Percentiles rank a stretch among this genome's conserved stretches.
Evolutionary conservation across 1,140 invertebrate genomes (phyloP).

Genomic region (Drosophila simulans): DNA sequence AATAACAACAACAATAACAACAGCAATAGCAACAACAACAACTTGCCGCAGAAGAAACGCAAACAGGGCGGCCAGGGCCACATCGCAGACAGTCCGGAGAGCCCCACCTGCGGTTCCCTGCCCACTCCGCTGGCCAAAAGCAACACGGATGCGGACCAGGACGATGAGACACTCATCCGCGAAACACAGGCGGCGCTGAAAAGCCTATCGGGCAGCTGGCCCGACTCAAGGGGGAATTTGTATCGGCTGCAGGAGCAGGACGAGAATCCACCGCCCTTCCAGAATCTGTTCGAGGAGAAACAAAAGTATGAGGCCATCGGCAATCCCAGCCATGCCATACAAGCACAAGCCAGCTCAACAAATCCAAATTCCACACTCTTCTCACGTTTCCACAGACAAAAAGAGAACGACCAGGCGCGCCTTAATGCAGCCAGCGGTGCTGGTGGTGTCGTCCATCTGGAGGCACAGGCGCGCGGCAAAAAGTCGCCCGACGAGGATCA

Average conservation of each 20-base stretch:
- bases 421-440: slow-evolving; percentile 59
- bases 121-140: slow-evolving; percentile 16
- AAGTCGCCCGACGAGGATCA: neutral
- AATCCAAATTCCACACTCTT: slow-evolving; percentile 32
- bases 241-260: slow-evolving; percentile 88
- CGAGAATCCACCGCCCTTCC: slow-evolving; percentile 92
- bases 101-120: slow-evolving; percentile 14
- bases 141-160: slow-evolving; percentile 84
- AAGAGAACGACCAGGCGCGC: slow-evolving; percentile 82
- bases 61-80: slow-evolving; percentile 29
- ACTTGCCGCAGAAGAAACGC: slow-evolving; percentile 45
- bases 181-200: slow-evolving; percentile 94
- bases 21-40: slow-evolving; percentile 28
- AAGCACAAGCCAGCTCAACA: slow-evolving; percentile 5
- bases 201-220: slow-evolving; percentile 92
- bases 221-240: slow-evolving; percentile 87
- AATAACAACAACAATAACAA: slow-evolving; percentile 86
- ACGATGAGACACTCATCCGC: slow-evolving; percentile 92
- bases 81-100: slow-evolving; percentile 39
- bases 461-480: slow-evolving; percentile 12
- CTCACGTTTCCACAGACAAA: slow-evolving; percentile 81
- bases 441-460: neutral
- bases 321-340: slow-evolving; percentile 10
- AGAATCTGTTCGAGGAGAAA: slow-evolving; percentile 94
- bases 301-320: slow-evolving; percentile 84